phyloP scores from a whole-genome alignment of 2,113 vertebrate species.

The Crotophaga sulcirostris region DNA sequence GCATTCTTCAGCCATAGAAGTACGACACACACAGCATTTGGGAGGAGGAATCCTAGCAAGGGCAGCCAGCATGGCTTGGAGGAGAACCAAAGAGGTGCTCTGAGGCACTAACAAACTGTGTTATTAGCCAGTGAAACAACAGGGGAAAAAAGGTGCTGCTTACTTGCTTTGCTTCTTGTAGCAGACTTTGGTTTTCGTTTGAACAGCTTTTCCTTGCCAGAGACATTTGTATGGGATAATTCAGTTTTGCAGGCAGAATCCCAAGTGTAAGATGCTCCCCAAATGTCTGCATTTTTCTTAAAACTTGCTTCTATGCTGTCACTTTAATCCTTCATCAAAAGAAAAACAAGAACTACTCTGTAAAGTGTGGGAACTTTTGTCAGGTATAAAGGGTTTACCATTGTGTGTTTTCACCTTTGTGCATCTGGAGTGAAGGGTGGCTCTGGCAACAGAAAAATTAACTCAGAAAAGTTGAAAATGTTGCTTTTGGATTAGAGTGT shows the following conservation, averaged over 20 bases:
- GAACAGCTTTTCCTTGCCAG: background rate
- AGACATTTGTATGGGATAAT: background rate
- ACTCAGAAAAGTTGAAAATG: accelerated
- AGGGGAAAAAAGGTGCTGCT: background rate
- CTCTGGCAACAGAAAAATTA: background rate
- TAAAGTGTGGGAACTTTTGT: background rate
- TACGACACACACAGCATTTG: accelerated
- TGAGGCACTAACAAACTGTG: background rate
- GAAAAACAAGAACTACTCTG: too few species aligned
- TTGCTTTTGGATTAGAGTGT: background rate
- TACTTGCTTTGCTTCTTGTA: background rate
- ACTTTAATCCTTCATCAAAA: too few species aligned
- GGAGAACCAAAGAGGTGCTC: background rate
- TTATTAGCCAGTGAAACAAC: background rate
- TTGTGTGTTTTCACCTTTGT: background rate
- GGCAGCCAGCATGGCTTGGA: accelerated
- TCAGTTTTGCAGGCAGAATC: background rate
- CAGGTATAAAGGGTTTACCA: background rate
- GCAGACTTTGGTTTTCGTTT: background rate
- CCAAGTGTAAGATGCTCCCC: background rate
- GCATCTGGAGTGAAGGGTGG: background rate
- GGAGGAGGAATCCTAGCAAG: background rate
- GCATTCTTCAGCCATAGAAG: background rate
- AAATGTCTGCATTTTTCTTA: background rate
- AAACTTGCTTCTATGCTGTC: background rate